Evolutionary conservation across 1,140 invertebrate species (phyloP).

Genomic region (Lethocerus indicus): DNA sequence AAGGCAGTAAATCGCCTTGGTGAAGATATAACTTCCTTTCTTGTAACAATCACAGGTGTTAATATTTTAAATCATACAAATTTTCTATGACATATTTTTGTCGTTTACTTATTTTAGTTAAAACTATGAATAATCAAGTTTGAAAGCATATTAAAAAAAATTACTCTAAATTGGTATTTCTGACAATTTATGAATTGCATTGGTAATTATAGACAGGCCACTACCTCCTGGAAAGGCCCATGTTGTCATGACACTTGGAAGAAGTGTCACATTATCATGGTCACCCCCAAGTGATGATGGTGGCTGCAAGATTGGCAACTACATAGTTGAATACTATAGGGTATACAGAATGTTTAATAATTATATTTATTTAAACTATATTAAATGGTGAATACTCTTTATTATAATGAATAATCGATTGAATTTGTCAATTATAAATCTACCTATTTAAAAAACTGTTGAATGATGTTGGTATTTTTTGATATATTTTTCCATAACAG

Average conservation of each 20-base stretch:
- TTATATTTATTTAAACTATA: background rate
- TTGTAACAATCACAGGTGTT: conserved; percentile 69
- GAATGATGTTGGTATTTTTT: too few relatives aligned
- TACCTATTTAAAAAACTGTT: too few relatives aligned
- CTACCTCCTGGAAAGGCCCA: conserved; percentile 63
- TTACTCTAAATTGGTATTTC: too few relatives aligned
- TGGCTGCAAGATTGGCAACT: conserved; percentile 80
- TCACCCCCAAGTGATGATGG: conserved; percentile 79
- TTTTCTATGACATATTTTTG: too few relatives aligned
- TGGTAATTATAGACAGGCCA: conserved; percentile 48
- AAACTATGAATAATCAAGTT: too few relatives aligned
- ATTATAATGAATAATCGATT: too few relatives aligned
- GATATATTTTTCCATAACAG: too few relatives aligned
- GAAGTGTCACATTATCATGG: conserved; percentile 77
- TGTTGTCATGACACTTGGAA: conserved; percentile 53
- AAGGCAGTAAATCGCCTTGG: conserved; percentile 64
- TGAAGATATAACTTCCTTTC: conserved; percentile 57
- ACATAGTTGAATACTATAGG: conserved; percentile 84
- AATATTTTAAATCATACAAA: background rate
- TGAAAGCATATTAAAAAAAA: too few relatives aligned
- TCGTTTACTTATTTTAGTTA: too few relatives aligned
- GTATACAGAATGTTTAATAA: too few relatives aligned
- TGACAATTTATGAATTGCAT: too few relatives aligned
- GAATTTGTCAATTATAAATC: too few relatives aligned
- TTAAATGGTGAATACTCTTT: background rate